Conservation (phyloP, 2,888 invertebrate genomes). For the Drosophila recens region DNA sequence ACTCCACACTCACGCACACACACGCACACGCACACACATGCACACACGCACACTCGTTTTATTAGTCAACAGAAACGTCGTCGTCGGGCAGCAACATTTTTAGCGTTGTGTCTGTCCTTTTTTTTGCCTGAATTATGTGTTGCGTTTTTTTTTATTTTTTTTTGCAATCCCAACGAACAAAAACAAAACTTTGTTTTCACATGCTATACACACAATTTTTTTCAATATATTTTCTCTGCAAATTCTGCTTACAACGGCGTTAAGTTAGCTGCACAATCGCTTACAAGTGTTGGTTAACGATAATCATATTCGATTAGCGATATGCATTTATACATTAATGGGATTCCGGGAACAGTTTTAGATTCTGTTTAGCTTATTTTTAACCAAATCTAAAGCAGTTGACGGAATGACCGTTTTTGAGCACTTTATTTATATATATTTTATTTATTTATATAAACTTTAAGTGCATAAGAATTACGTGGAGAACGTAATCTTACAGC, state of each 20-base stretch:
- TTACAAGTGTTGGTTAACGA: conserved; percentile 37
- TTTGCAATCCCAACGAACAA: conserved; percentile 44
- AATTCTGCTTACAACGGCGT: conserved; percentile 61
- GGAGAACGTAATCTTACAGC: no score
- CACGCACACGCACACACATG: conserved; percentile 15
- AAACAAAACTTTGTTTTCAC: conserved; percentile 61
- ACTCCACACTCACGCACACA: conserved; percentile 48
- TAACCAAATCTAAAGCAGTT: no score
- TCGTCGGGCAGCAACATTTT: conserved; percentile 59
- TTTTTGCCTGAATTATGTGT: conserved; percentile 15
- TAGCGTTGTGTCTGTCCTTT: conserved; percentile 26
- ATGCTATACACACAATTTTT: conserved; percentile 63
- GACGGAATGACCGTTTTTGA: no score
- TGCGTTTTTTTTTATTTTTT: conserved; percentile 34
- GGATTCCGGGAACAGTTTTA: no score
- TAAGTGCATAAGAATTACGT: no score
- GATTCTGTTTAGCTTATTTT: no score
- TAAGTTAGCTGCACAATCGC: conserved; percentile 55
- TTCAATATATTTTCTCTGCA: conserved; percentile 64
- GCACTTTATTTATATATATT: no score
- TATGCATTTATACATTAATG: neutral
- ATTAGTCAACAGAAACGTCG: conserved; percentile 66
- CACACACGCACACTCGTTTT: conserved; percentile 55
- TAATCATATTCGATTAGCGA: conserved; percentile 45
- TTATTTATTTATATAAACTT: no score